Evolutionary conservation across 2,797 vertebrate species (phyloP).

Genomic region (Etheostoma perlongum): DNA sequence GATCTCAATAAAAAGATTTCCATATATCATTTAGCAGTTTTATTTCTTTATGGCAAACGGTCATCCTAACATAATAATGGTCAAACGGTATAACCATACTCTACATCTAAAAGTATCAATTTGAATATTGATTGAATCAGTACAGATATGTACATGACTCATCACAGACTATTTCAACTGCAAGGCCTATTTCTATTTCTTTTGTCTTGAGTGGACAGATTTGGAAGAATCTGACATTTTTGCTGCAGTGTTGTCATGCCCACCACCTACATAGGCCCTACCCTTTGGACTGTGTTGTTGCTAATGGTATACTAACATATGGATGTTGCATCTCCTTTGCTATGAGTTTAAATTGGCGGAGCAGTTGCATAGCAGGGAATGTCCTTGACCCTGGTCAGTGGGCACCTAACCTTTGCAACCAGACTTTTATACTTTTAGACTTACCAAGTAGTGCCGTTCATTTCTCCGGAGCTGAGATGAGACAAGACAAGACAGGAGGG

Average conservation of each 20-base stretch:
- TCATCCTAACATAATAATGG: not conserved
- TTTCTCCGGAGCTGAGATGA: constrained; percentile 13
- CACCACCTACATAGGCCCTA: not conserved
- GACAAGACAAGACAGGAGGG: constrained; percentile 19
- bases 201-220: not conserved
- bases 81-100: not conserved
- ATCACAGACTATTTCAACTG: constrained; percentile 3
- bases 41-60: not conserved
- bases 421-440: not conserved
- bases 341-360: not conserved
- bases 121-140: not conserved
- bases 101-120: not conserved
- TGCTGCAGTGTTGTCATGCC: not conserved
- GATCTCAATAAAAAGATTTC: not conserved
- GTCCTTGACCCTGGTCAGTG: not conserved
- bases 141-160: no score
- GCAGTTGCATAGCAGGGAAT: not conserved
- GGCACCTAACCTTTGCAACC: constrained; percentile 8
- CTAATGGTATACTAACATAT: not conserved
- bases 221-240: not conserved
- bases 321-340: constrained; percentile 8
- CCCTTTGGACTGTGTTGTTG: not conserved
- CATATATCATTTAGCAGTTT: not conserved
- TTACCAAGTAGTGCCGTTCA: not conserved
- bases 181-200: constrained; percentile 1